Percentiles rank a stretch among this genome's conserved stretches.
Evolutionary conservation across 2,797 vertebrate genomes (phyloP).

Genomic region (Centroberyx gerrardi): DNA sequence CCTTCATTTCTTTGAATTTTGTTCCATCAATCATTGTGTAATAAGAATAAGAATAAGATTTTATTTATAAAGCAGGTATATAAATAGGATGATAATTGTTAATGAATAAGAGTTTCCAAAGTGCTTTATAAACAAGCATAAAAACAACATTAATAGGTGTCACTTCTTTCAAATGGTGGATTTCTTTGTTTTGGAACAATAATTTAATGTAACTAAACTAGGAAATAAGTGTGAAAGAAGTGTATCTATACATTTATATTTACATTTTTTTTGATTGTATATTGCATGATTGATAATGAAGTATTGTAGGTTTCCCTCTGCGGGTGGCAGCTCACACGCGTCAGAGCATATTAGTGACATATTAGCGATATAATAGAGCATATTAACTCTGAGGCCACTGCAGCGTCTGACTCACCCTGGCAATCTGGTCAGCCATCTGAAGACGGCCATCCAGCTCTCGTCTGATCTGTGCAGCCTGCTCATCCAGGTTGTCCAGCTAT

Average conservation of each 20-base stretch:
- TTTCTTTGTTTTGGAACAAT: neutral
- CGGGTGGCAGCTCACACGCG: conserved; percentile 33
- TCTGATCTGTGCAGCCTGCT: conserved; percentile 98
- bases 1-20: too few species aligned
- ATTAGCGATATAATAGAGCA: conserved; percentile 67
- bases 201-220: neutral
- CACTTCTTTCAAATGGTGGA: neutral
- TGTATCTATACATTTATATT: neutral
- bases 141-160: neutral
- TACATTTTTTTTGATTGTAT: neutral
- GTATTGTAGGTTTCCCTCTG: neutral
- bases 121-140: neutral
- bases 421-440: conserved; percentile 99
- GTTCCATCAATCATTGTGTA: neutral
- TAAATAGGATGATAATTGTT: neutral
- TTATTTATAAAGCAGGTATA: neutral
- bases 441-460: conserved; percentile 97
- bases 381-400: conserved; percentile 47
- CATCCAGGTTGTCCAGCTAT: conserved; percentile 98
- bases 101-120: neutral
- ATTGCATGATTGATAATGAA: neutral
- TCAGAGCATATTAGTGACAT: conserved; percentile 64
- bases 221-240: neutral
- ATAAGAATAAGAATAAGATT: neutral
- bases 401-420: conserved; percentile 90